These are phyloP conservation scores for Dioctria linearis DNA, from an alignment of 2,888 invertebrate species.

Conservation along the genomic window DNA sequence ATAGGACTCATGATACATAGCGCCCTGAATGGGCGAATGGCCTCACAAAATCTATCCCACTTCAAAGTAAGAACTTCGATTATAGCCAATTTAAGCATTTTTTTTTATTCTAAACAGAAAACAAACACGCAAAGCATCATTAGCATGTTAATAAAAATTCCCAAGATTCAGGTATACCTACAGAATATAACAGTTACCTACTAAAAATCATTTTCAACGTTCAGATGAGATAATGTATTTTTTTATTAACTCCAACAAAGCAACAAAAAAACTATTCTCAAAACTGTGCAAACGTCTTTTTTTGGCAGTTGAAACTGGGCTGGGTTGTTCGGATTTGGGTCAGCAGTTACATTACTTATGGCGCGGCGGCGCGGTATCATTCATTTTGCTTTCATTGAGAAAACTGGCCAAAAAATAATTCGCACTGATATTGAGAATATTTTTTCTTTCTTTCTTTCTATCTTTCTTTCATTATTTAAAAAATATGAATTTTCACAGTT, in stretches of 20 bases:
- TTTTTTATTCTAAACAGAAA: neutral
- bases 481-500: constrained; percentile 18
- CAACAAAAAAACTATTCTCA: neutral
- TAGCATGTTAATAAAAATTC: constrained; percentile 10
- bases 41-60: no score
- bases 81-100: no score
- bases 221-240: neutral
- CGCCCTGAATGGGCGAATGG: no score
- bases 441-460: constrained; percentile 1
- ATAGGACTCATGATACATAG: no score
- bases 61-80: no score
- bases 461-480: neutral
- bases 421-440: neutral
- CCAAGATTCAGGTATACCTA: neutral
- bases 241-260: neutral
- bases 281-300: constrained; percentile 14
- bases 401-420: constrained; percentile 27
- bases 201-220: neutral
- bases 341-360: constrained; percentile 6
- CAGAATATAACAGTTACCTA: neutral
- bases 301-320: constrained; percentile 8
- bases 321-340: constrained; percentile 21
- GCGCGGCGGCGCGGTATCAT: constrained; percentile 23
- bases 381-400: constrained; percentile 48
- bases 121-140: neutral